Evolutionary conservation across 2,797 vertebrate species (phyloP), one percentile per base, ranked within the genome.

Genomic region (Parotocinclus haroldoi): DNA sequence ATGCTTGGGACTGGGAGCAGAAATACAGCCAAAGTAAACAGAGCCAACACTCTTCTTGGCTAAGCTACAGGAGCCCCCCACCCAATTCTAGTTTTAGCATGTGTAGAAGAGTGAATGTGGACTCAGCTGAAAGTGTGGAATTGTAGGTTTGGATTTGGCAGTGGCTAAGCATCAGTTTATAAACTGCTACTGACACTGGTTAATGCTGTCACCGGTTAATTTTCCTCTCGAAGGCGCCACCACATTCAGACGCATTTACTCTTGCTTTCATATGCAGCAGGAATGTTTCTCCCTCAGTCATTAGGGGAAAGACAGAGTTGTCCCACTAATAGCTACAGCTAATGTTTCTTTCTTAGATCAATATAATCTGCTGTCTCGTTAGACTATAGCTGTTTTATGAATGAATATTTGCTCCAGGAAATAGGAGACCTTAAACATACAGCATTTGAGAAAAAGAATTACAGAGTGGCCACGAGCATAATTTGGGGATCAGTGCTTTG

Each of bases 401-500:
- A 27, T 53, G 37, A 50, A 54, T 56, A 68, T 50, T 38, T 38
- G 46, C 58, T 62, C 42, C 51, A 66, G 52, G 70, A 60, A 66
- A 71, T 40, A 44, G 66, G 69, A 75, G 77, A 72, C 40, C 72
- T 71, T 65, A 75, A 65, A 69, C 49, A 67, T 73, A 13, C 64
- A 72, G 71, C 59, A 67, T 49, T 60, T 76, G 66, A 78, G 81
- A 81, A 81, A 75, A 72, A 77, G 72, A 66, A 78, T 75, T 76
- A 38, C 64, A 77, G 59, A 58, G 61, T 79, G 74, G 76, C 79
- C 78, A 71, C 79, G 77, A 73, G 77, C 79, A 75, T 80, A 79
- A 80, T 81, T 84, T 82, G 68, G 71, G 72, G 73, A 81, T 72
- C 76, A 17, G n/a, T n/a, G n/a, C n/a, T n/a, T n/a, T n/a, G n/a